These are phyloP conservation scores for Ganaspis sp. DNA, from an alignment of 1,140 invertebrate species.

Conservation along the genomic window DNA sequence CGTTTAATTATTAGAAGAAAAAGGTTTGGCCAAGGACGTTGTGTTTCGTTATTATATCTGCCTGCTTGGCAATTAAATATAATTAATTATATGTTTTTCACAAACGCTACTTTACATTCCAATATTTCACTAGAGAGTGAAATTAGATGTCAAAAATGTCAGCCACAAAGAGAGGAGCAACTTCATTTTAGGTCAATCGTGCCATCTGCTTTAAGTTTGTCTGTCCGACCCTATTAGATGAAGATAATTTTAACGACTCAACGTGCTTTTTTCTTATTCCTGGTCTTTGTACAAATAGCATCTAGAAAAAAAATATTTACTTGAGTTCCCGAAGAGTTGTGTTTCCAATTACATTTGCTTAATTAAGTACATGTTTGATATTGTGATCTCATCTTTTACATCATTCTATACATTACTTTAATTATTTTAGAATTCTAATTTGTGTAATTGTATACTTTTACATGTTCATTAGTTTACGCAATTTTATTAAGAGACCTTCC, in stretches of 20 bases:
- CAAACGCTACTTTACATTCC: background rate
- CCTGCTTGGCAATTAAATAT: background rate
- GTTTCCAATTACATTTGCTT: background rate
- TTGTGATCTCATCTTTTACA: background rate
- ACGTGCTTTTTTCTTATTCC: background rate
- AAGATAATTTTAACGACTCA: conserved; percentile 26
- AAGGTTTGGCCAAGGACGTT: background rate
- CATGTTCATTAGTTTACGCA: no score
- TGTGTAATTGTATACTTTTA: no score
- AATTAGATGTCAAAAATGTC: background rate
- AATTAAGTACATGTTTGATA: background rate
- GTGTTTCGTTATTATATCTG: no score
- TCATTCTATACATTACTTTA: background rate
- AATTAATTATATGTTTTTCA: background rate
- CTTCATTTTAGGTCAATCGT: conserved; percentile 11
- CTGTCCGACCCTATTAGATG: conserved; percentile 23
- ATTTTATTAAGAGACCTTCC: no score
- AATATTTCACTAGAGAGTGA: background rate
- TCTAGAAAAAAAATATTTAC: background rate
- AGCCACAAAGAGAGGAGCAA: background rate
- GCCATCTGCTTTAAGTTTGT: conserved; percentile 19
- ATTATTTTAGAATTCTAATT: no score
- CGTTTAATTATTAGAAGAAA: background rate
- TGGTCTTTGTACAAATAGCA: background rate
- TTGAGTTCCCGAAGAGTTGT: background rate